Percentiles rank a stretch among this genome's conserved stretches.
These are phyloP conservation scores for Gorilla gorilla DNA, from an alignment of 2,113 vertebrate genomes.

Conservation along the genomic window DNA sequence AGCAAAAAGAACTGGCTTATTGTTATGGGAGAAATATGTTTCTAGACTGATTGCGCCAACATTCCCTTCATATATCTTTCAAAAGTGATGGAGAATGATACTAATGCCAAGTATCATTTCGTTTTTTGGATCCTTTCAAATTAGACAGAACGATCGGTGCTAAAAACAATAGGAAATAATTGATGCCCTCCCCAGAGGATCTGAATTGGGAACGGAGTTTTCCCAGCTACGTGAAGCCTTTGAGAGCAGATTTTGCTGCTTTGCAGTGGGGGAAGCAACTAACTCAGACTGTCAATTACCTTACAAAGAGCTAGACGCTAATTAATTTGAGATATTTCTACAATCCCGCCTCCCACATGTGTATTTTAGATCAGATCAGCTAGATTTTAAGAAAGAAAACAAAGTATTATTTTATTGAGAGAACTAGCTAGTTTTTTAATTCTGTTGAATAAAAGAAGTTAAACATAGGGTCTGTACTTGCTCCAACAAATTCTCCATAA, in stretches of 20 bases:
- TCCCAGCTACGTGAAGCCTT: neutral
- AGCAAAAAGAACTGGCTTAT: neutral
- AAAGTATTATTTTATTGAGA: neutral
- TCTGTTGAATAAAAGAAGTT: neutral
- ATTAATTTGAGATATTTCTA: neutral
- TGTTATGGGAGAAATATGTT: neutral
- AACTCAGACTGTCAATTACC: neutral
- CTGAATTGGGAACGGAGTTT: neutral
- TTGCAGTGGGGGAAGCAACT: neutral
- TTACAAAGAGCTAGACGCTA: neutral
- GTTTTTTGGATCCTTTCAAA: neutral
- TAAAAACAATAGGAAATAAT: neutral
- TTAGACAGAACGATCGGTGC: neutral
- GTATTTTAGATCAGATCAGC: neutral
- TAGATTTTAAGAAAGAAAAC: neutral
- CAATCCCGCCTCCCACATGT: neutral
- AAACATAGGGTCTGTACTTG: neutral
- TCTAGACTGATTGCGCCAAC: neutral
- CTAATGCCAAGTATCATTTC: neutral
- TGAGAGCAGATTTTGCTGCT: neutral
- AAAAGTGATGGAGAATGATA: neutral
- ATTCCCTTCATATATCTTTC: slow-evolving; percentile 15
- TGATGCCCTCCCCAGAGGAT: neutral
- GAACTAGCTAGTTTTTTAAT: neutral
- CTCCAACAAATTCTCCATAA: neutral